Conservation (phyloP, 2,888 invertebrate species). For the Dynastes hyllus region DNA sequence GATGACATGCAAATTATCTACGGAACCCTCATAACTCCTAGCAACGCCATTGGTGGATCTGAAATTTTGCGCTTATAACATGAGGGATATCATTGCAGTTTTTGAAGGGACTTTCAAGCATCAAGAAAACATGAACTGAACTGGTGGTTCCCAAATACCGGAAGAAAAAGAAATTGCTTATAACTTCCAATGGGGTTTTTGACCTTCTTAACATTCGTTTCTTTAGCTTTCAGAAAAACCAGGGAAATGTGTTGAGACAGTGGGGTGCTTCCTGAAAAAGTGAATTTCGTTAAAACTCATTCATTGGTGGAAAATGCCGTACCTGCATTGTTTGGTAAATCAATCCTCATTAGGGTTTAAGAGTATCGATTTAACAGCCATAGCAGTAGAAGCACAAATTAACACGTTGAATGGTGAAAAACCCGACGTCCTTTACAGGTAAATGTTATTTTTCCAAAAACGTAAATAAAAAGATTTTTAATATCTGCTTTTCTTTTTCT, state of each 20-base stretch:
- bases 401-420: slow-evolving; percentile 86
- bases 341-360: slow-evolving; percentile 88
- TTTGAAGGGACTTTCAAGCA: slow-evolving; percentile 94
- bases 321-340: slow-evolving; percentile 86
- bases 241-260: slow-evolving; percentile 93
- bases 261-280: slow-evolving; percentile 88
- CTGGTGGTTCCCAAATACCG: slow-evolving; percentile 94
- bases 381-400: slow-evolving; percentile 95
- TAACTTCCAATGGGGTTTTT: not conserved
- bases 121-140: slow-evolving; percentile 90
- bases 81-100: slow-evolving; percentile 87
- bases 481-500: slow-evolving; percentile 53
- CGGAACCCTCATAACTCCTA: slow-evolving; percentile 95
- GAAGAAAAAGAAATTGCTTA: slow-evolving; percentile 75
- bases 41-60: slow-evolving; percentile 94
- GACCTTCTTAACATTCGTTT: slow-evolving; percentile 1
- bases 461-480: not conserved
- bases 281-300: slow-evolving; percentile 96
- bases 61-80: slow-evolving; percentile 94
- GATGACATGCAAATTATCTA: slow-evolving; percentile 83
- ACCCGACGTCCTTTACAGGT: slow-evolving; percentile 95
- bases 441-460: slow-evolving; percentile 49
- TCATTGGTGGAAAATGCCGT: slow-evolving; percentile 96
- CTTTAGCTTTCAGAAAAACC: slow-evolving; percentile 81
- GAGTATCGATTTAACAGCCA: slow-evolving; percentile 93